Base-by-base conservation (phyloP, 2,888 invertebrate species). In the Crematogaster levior region DNA sequence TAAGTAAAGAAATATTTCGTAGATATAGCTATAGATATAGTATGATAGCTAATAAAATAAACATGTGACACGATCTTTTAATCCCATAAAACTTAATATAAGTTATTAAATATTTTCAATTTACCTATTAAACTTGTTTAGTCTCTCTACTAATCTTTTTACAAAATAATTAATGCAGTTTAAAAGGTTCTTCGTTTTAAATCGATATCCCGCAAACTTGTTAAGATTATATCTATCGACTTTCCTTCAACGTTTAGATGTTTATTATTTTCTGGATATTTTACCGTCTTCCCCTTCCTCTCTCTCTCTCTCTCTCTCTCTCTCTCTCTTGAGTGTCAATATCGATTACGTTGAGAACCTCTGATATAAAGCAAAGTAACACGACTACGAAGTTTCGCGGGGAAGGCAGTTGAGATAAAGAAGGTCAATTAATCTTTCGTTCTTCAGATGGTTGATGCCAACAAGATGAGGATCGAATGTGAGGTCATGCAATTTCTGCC, bases 401-500 rank as follows among this genome's bases (percentile, higher is more conserved):
- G 21, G 7, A 34, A 70, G 60, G 40, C 72, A 61, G 58, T 72
- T 72, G 61, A 81, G 85, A 87, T 82, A 84, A 84, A 86, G 84
- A 85, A 80, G 84, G 77, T 87, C 84, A 84, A 88, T 87, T 88
- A 85, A 88, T 83, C 83, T 87, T 81, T 83, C 70, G 80, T 83
- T 79, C 53, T 79, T 61, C 60, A 68, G 51, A 65, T 77, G 77
- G 46, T 81, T 66, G 74, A 82, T 84, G 77, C 51, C 75, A 74
- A 61, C 51, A 15, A 68, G 79, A 80, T 73, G 72, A 81, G 68
- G 66, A 88, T 88, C 86, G 82, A 84, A 75, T 60, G 63, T 77
- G 79, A 72, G 60, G 51, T 65, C 79, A 61, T 82, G 58, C 24
- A 58, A 48, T 58, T 48, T 73, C 60, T 60, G n/a, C 24, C 46